These are phyloP conservation scores for Pithys albifrons DNA, from an alignment of 2,113 vertebrate genomes.

Conservation along the genomic window DNA sequence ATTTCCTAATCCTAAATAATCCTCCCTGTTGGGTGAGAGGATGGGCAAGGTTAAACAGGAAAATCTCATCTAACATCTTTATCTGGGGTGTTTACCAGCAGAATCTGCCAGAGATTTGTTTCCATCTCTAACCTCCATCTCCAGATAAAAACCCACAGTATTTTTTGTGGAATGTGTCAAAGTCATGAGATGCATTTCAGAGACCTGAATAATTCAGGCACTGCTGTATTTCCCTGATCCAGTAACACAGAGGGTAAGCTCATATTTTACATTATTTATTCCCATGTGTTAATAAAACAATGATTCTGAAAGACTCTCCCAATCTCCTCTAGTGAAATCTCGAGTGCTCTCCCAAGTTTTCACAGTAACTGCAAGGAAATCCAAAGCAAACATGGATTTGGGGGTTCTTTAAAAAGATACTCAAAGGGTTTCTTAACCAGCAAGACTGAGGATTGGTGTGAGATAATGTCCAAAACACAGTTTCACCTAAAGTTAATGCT, in stretches of 20 bases:
- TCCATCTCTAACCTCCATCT: not conserved
- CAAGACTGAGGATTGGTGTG: not conserved
- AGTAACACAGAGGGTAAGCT: not conserved
- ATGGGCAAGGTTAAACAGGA: not conserved
- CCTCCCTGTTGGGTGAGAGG: not conserved
- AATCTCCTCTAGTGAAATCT: not conserved
- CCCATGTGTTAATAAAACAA: not conserved
- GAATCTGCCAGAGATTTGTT: not conserved
- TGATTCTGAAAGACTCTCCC: not conserved
- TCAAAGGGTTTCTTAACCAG: not conserved
- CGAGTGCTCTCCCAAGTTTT: not conserved
- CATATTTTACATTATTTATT: constrained; percentile 34
- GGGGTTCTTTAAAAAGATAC: not conserved
- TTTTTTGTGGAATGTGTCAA: not conserved
- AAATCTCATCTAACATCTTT: not conserved
- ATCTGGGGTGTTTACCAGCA: not conserved
- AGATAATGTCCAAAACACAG: not conserved
- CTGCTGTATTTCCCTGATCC: not conserved
- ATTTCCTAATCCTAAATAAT: not conserved
- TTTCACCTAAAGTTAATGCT: not conserved
- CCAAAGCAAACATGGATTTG: not conserved
- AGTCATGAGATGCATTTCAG: constrained; percentile 35
- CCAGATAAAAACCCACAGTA: not conserved
- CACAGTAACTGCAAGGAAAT: not conserved
- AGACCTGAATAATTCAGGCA: constrained; percentile 23